These are phyloP conservation scores for Drosophila paulistorum DNA, from an alignment of 1,140 invertebrate species.

Conservation along the genomic window DNA sequence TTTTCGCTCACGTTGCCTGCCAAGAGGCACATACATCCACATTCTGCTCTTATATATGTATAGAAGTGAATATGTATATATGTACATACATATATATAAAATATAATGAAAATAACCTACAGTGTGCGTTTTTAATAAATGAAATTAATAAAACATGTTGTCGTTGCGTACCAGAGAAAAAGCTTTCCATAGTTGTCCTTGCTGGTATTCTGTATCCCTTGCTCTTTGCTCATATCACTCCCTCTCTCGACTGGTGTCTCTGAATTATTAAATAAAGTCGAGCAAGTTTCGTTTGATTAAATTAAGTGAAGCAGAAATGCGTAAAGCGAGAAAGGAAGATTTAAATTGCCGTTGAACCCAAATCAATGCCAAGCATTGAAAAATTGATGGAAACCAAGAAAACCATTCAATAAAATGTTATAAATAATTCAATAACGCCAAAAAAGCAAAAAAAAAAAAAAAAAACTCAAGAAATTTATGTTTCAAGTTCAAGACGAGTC, in stretches of 20 bases:
- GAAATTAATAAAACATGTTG: constrained; percentile 73
- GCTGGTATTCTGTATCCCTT: constrained; percentile 3
- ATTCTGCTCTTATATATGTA: neutral
- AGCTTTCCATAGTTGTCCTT: constrained; percentile 3
- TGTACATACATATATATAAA: constrained; percentile 16
- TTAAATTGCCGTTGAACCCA: constrained; percentile 47
- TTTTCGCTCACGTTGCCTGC: neutral
- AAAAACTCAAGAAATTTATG: constrained; percentile 41
- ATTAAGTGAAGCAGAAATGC: constrained; percentile 43
- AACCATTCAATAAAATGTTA: constrained; percentile 75
- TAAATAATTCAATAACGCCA: constrained; percentile 70
- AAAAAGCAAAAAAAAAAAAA: no score
- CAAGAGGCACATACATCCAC: neutral
- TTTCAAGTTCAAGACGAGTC: constrained; percentile 26
- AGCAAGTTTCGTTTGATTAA: constrained; percentile 39
- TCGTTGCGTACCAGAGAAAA: constrained; percentile 13
- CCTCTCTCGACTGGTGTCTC: neutral
- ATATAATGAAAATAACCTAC: constrained; percentile 57
- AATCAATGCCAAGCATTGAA: constrained; percentile 62
- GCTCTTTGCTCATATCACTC: neutral
- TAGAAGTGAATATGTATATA: neutral
- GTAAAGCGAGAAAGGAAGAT: neutral
- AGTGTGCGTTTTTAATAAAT: constrained; percentile 68
- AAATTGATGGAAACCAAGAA: constrained; percentile 44
- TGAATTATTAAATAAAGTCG: constrained; percentile 45